Evolutionary conservation across 2,797 vertebrate genomes (phyloP), one percentile per base, ranked within the genome.

Genomic region (Eupleurogrammus muticus): DNA sequence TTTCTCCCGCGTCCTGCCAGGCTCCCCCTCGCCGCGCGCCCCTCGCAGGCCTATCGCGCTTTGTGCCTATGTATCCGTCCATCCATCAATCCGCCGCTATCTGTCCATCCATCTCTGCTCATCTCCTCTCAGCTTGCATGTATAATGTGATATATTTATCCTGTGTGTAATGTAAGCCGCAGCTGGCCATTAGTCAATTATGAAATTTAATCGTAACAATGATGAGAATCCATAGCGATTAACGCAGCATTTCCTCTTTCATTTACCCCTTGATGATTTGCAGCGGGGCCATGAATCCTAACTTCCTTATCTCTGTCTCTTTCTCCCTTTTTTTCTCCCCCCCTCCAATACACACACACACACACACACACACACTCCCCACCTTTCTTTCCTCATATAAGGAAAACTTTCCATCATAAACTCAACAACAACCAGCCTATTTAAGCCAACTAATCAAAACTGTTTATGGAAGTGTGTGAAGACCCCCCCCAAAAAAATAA

Each of bases 121-220:
- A 83, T 89, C 89, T 90, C 88, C 87, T 92, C 90, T 90, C 87
- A 90, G 89, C 89, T 87, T 87, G 84, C 86, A 90, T 87, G 87
- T 87, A 87, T 86, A 89, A 86, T 89, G 83, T 91, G 89, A 93
- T 89, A 80, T 82, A 91, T 92, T 90, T 85, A 85, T 88, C 89
- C 86, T 87, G 83, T 77, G 24, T 89, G 85, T 92, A 93, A 92
- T 91, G 86, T 70, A 86, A 91, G 89, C 86, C 86, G 89, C 92
- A 92, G 88, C 87, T 90, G 90, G 88, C 93, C 92, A 93, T 93
- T 93, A 94, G 90, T 91, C 88, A 91, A 90, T 91, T 87, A 92
- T 92, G 89, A 93, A 94, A 94, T 91, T 90, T 90, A 93, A 93
- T 93, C 90, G 91, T 92, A 92, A 93, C 91, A 93, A 92, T 92